Evolutionary conservation across 2,888 invertebrate genomes (phyloP), one percentile per base, ranked within the genome.

Genomic region (Lymantria monacha): DNA sequence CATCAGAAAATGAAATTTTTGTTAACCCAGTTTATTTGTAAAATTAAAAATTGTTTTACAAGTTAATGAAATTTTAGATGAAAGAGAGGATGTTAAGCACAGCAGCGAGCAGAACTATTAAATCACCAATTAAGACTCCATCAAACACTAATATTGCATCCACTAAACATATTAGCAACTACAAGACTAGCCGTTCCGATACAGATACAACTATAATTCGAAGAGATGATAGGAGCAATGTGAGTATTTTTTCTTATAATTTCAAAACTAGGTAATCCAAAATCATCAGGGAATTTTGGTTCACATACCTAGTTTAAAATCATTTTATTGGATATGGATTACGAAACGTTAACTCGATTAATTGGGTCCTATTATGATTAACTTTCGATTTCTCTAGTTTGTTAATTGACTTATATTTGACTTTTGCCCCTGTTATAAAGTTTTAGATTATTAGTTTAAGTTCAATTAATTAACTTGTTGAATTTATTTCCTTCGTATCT

Each of bases 61-160:
- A 8, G 12, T 12, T 10, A 36, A 13, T 9, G 12, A 43, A 31
- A n/a, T 12, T 69, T 2, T 51, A 91, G 90, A 86, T 90, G 80
- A 91, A 91, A 68, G 90, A 91, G 51, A 89, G 83, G 53, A 79
- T 90, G 85, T 57, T 89, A 0, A 85, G 82, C 47, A 83, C 82
- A 2, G 85, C 76, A 0, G 81, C 88, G 0, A 74, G 80, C 40
- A 72, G 87, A 7, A 68, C 65, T 0, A 45, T 78, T 0, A 86
- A 83, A 56, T 89, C 90, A 0, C 90, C 89, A 0, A 76, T 74
- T 0, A 89, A 88, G 59, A 56, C 71, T 0, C 46, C 60, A 0
- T 75, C 77, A 0, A 61, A 59, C 7, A 65, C 59, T 3, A 74
- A 58, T 46, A 51, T 70, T 10, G 46, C 66, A 0, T 63, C 80